These are phyloP conservation scores for Phyllotreta striolata DNA, from an alignment of 2,888 invertebrate genomes.

Conservation along the genomic window DNA sequence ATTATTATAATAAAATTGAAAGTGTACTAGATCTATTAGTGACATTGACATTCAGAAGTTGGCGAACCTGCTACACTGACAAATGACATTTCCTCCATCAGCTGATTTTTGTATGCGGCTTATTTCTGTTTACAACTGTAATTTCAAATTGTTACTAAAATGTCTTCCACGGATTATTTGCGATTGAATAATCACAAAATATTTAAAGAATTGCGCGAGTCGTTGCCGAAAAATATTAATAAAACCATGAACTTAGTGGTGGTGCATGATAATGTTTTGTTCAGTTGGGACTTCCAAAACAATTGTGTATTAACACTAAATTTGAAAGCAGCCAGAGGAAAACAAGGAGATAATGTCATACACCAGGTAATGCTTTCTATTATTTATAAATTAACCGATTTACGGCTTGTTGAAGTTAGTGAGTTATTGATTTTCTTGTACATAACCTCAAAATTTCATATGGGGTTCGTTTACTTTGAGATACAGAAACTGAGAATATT, in stretches of 20 bases:
- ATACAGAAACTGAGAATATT: too few species aligned
- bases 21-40: too few species aligned
- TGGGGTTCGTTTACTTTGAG: background rate
- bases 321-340: conserved; percentile 61
- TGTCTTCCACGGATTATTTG: conserved; percentile 69
- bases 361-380: conserved; percentile 65
- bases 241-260: conserved; percentile 71
- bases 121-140: background rate
- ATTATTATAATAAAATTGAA: too few species aligned
- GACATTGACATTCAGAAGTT: too few species aligned
- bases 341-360: conserved; percentile 62
- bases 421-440: conserved; percentile 23
- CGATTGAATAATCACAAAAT: conserved; percentile 69
- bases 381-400: too few species aligned
- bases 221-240: conserved; percentile 64
- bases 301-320: conserved; percentile 71
- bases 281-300: conserved; percentile 72
- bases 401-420: background rate
- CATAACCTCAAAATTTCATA: conserved; percentile 39
- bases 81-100: background rate
- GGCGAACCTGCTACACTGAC: too few species aligned
- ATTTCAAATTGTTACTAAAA: conserved; percentile 49
- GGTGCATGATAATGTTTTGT: conserved; percentile 72
- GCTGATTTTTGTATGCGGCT: background rate
- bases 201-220: conserved; percentile 67